Evolutionary conservation across 2,113 vertebrate species (phyloP).

Genomic region (Myanophis thanlyinensis): DNA sequence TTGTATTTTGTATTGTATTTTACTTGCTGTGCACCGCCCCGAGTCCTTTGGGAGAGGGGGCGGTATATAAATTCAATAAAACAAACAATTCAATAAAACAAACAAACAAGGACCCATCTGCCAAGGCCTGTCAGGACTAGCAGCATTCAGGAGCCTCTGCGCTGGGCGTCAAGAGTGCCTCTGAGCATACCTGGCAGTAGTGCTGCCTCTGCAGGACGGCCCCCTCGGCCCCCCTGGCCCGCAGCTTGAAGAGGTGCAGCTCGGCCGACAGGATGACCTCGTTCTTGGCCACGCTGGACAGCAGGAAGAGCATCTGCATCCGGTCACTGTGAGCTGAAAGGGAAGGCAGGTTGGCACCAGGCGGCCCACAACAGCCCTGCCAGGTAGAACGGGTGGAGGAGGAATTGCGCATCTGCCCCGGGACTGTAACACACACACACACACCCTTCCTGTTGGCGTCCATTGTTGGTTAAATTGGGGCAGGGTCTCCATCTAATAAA

Average conservation of each 20-base stretch:
- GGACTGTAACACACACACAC: no score
- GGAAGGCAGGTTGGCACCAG: not conserved
- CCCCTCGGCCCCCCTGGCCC: conserved; percentile 46
- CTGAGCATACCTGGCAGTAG: conserved; percentile 80
- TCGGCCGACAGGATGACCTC: conserved; percentile 86
- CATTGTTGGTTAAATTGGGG: not conserved
- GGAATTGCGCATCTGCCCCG: rapidly evolving
- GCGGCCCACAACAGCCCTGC: not conserved
- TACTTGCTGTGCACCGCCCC: no score
- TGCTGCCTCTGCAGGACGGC: conserved; percentile 74
- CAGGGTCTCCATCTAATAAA: not conserved
- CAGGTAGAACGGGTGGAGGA: not conserved
- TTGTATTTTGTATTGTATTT: no score
- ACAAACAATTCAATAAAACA: no score
- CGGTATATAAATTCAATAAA: no score
- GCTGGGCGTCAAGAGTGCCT: not conserved
- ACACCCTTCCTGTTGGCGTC: not conserved
- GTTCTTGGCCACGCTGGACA: conserved; percentile 79
- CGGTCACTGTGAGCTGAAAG: conserved; percentile 75
- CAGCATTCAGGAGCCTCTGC: no score
- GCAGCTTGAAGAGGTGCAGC: conserved; percentile 86
- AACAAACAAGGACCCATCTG: no score
- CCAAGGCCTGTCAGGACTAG: no score
- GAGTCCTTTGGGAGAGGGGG: no score
- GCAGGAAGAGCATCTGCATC: conserved; percentile 78